phyloP scores from a whole-genome alignment of 2,888 invertebrate species.

The Andrena bicolor region DNA sequence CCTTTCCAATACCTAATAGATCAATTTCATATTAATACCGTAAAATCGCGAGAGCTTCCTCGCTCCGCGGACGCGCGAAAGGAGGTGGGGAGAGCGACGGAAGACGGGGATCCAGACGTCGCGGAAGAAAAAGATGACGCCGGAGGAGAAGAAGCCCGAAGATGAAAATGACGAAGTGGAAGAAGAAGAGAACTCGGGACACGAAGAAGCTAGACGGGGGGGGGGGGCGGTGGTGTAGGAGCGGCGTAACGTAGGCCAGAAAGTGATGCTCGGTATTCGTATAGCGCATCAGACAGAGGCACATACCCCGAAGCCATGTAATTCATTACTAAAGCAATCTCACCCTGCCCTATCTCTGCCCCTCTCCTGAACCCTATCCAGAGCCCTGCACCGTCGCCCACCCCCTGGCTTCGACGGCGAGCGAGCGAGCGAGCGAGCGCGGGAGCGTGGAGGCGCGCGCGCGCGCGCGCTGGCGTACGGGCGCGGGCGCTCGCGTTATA shows the following conservation, averaged over 20 bases:
- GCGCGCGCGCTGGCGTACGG: slow-evolving; percentile 64
- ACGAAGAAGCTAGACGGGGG: slow-evolving; percentile 11
- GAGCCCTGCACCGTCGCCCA: slow-evolving; percentile 51
- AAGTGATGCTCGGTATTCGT: slow-evolving; percentile 67
- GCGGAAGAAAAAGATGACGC: not conserved
- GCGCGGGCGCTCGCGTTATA: slow-evolving; percentile 76
- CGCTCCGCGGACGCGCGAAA: not conserved
- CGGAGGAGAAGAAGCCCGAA: slow-evolving; percentile 1
- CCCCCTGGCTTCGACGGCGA: slow-evolving; percentile 60
- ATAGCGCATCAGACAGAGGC: slow-evolving; percentile 79
- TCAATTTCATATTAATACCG: slow-evolving; percentile 2
- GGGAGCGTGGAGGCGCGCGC: no score
- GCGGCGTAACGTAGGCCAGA: slow-evolving; percentile 62
- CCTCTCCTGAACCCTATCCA: slow-evolving; percentile 56
- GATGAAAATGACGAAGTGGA: slow-evolving; percentile 4
- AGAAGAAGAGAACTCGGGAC: slow-evolving; percentile 20
- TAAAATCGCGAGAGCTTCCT: not conserved
- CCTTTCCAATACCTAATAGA: not conserved
- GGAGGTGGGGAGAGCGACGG: not conserved
- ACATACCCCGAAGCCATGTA: slow-evolving; percentile 83
- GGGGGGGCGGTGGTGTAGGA: slow-evolving; percentile 62
- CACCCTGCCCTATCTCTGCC: slow-evolving; percentile 75
- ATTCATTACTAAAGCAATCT: slow-evolving; percentile 83
- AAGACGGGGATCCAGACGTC: not conserved
- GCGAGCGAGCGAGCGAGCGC: slow-evolving; percentile 57